phyloP scores from a whole-genome alignment of 2,797 vertebrate species.

The Macropodus opercularis region DNA sequence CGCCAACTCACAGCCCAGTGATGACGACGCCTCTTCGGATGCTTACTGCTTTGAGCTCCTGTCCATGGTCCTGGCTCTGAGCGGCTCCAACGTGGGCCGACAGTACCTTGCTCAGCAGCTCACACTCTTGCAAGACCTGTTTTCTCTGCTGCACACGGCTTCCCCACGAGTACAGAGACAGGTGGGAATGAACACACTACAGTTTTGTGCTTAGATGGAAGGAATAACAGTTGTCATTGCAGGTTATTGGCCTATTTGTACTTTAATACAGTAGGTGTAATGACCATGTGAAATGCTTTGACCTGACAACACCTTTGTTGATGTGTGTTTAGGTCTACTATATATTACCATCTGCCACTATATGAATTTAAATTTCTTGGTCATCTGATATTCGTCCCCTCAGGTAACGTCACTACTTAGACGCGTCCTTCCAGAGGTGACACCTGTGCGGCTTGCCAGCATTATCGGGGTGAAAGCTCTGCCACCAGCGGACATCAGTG shows the following conservation, averaged over 20 bases:
- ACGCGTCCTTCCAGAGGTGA: conserved; percentile 96
- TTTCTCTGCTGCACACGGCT: conserved; percentile 95
- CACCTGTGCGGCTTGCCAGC: conserved; percentile 94
- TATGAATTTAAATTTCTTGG: background rate
- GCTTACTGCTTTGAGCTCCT: conserved; percentile 99
- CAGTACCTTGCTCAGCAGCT: conserved; percentile 98
- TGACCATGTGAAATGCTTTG: too few species aligned
- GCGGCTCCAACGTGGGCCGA: conserved; percentile 96
- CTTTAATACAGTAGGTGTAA: too few species aligned
- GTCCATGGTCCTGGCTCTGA: conserved; percentile 97
- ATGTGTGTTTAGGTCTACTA: background rate
- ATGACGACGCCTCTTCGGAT: conserved; percentile 95
- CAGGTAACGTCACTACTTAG: conserved; percentile 96
- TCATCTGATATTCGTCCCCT: background rate
- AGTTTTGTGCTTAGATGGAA: background rate
- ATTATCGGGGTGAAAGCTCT: conserved; percentile 97
- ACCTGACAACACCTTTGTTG: background rate
- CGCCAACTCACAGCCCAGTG: conserved; percentile 96
- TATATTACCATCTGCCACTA: background rate
- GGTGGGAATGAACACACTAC: conserved; percentile 76
- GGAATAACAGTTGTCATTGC: background rate
- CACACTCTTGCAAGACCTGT: conserved; percentile 97
- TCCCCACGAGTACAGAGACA: conserved; percentile 98
- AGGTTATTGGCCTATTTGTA: too few species aligned
- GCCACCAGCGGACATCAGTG: conserved; percentile 97